A percentile compares a stretch with the other conserved stretches of the same genome.
Conservation (phyloP, 2,888 invertebrate species). For the Athrips mouffetella region DNA sequence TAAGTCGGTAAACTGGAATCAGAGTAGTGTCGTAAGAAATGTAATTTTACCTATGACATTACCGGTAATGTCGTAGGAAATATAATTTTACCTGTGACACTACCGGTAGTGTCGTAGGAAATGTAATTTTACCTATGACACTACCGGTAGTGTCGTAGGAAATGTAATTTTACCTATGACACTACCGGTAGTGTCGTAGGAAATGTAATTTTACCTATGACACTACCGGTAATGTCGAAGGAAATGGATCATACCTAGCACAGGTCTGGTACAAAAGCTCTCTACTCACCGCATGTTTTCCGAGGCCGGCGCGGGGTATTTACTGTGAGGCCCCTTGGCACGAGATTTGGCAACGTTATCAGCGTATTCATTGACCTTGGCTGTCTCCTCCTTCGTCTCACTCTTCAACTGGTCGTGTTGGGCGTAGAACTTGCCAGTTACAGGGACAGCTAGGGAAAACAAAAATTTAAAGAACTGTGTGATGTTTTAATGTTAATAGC, state of each 20-base stretch:
- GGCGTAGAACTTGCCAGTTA: slow-evolving; percentile 67
- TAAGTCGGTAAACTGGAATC: no score
- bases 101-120: no score
- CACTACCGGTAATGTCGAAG: no score
- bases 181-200: no score
- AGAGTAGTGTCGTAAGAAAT: no score
- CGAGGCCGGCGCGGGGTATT: slow-evolving; percentile 52
- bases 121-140: no score
- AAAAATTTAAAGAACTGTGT: no score
- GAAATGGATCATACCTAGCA: not conserved
- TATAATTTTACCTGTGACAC: no score
- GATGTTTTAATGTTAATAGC: not conserved
- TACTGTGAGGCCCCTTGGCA: slow-evolving; percentile 60
- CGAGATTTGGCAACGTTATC: slow-evolving; percentile 58
- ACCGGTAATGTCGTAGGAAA: not conserved
- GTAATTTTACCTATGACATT: not conserved
- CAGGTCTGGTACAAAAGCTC: not conserved
- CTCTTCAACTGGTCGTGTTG: slow-evolving; percentile 52
- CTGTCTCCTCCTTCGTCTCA: slow-evolving; percentile 46
- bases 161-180: no score
- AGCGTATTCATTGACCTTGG: slow-evolving; percentile 52
- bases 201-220: no score
- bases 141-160: no score
- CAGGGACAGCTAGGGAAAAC: slow-evolving; percentile 44
- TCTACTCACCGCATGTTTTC: slow-evolving; percentile 58